A percentile compares a stretch with the other conserved stretches of the same genome.
Evolutionary conservation across 2,888 invertebrate species (phyloP).

Genomic region (Melanotus villosus): DNA sequence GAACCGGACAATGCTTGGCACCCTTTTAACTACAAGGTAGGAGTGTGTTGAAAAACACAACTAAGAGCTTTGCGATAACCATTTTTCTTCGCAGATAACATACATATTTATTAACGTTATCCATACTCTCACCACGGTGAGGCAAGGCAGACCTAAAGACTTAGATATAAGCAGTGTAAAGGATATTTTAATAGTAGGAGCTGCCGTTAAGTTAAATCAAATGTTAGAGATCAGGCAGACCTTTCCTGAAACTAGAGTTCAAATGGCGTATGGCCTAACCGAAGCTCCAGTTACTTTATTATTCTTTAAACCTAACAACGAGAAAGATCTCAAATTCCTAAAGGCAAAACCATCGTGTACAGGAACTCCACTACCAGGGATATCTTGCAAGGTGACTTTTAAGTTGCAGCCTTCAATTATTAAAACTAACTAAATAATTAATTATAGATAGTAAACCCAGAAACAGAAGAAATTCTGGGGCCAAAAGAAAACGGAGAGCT

Average conservation of each 20-base stretch:
- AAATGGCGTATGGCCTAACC: constrained; percentile 61
- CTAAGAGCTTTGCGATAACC: no score
- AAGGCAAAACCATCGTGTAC: constrained; percentile 57
- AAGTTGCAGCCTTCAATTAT: constrained; percentile 56
- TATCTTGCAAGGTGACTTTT: constrained; percentile 59
- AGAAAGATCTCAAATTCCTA: constrained; percentile 55
- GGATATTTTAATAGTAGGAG: constrained; percentile 57
- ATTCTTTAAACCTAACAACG: constrained; percentile 54
- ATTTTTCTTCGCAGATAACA: constrained; percentile 51
- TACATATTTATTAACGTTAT: constrained; percentile 54
- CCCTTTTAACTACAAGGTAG: constrained; percentile 36
- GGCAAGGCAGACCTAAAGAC: constrained; percentile 54
- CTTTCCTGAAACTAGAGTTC: constrained; percentile 61
- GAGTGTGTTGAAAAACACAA: neutral
- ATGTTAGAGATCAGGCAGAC: constrained; percentile 57
- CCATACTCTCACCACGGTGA: neutral
- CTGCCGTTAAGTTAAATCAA: constrained; percentile 53
- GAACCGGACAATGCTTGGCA: constrained; percentile 42
- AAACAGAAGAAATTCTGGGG: no score
- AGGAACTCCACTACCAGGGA: constrained; percentile 56
- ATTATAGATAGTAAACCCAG: neutral
- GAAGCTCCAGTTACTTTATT: constrained; percentile 55
- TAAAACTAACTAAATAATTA: constrained; percentile 48
- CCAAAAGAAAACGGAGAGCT: constrained; percentile 69
- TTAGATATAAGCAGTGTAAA: constrained; percentile 47